Evolutionary conservation across 2,888 invertebrate species (phyloP).

Genomic region (Pinctada fucata): DNA sequence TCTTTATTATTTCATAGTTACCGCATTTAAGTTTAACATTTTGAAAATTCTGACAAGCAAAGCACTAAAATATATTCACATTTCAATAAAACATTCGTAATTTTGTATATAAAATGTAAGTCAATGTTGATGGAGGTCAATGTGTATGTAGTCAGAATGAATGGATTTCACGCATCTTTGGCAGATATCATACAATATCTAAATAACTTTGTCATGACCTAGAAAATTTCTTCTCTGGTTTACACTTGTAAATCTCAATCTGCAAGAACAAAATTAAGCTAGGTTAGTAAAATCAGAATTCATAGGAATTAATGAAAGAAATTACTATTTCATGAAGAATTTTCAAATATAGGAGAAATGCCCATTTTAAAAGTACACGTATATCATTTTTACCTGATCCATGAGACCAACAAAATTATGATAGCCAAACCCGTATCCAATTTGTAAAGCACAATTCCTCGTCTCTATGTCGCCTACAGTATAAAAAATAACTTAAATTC

Average conservation of each 20-base stretch:
- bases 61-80: too few species aligned
- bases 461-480: slow-evolving; percentile 46
- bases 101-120: too few species aligned
- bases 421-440: slow-evolving; percentile 60
- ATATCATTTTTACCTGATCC: slow-evolving; percentile 56
- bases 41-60: too few species aligned
- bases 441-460: slow-evolving; percentile 59
- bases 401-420: slow-evolving; percentile 59
- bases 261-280: not conserved
- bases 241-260: slow-evolving; percentile 20
- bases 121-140: too few species aligned
- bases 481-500: not conserved
- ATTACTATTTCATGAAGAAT: not conserved
- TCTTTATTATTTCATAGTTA: too few species aligned
- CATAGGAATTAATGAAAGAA: not conserved
- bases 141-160: too few species aligned
- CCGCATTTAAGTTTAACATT: too few species aligned
- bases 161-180: not conserved
- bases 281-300: not conserved
- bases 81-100: too few species aligned
- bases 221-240: slow-evolving; percentile 19
- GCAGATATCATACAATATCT: not conserved
- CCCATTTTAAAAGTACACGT: too few species aligned
- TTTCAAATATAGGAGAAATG: too few species aligned
- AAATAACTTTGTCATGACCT: not conserved